phyloP scores from a whole-genome alignment of 2,113 vertebrate species.

The Chiloscyllium plagiosum region DNA sequence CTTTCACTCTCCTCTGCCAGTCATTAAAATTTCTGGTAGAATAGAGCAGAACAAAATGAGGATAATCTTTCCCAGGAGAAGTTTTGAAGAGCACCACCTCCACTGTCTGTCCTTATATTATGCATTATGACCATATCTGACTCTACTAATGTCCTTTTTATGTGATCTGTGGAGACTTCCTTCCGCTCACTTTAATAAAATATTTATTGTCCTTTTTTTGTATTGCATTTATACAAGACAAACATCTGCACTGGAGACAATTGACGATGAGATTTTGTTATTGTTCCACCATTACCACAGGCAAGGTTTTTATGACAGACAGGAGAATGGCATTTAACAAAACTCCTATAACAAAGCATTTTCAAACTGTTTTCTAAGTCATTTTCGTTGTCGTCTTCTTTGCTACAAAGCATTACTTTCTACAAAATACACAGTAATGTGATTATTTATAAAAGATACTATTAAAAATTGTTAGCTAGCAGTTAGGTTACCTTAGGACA shows the following conservation, averaged over 20 bases:
- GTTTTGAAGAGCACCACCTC: not conserved
- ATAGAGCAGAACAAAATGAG: not conserved
- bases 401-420: not conserved
- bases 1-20: not conserved
- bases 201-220: not conserved
- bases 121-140: slow-evolving; percentile 12
- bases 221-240: not conserved
- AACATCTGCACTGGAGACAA: not conserved
- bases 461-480: not conserved
- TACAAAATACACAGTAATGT: not conserved
- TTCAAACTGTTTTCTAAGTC: not conserved
- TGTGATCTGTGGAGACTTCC: not conserved
- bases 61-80: not conserved
- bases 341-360: not conserved
- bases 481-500: not conserved
- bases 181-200: not conserved
- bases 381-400: not conserved
- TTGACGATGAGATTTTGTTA: not conserved
- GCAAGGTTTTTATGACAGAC: slow-evolving; percentile 11
- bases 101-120: not conserved
- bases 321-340: not conserved
- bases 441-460: not conserved
- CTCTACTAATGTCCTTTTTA: not conserved
- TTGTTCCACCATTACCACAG: not conserved
- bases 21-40: not conserved